Conservation (phyloP, 2,797 vertebrate species). For the Australoheros facetus region DNA sequence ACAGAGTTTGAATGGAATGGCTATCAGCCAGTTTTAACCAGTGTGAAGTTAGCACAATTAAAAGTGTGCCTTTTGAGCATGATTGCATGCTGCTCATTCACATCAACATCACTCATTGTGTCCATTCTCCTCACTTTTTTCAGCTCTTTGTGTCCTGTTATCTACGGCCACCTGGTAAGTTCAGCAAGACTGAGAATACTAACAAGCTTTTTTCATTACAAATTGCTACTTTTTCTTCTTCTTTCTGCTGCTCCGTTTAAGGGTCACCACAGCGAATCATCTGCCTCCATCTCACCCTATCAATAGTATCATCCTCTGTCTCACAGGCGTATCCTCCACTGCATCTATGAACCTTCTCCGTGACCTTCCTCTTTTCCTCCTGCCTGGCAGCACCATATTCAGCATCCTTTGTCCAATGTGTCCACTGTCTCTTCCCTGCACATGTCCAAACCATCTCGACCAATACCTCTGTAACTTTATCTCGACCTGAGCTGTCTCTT, state of each 20-base stretch:
- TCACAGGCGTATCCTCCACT: background rate
- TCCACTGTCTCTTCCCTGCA: background rate
- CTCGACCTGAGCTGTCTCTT: background rate
- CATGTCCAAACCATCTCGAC: background rate
- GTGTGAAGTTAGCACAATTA: rapidly evolving
- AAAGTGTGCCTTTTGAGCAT: background rate
- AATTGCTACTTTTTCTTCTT: background rate
- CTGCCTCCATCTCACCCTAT: background rate
- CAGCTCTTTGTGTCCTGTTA: conserved; percentile 96
- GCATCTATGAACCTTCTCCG: background rate
- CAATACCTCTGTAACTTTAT: rapidly evolving
- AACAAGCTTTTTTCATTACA: background rate
- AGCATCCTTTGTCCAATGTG: rapidly evolving
- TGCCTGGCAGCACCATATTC: background rate
- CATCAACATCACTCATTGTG: background rate
- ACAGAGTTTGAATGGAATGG: background rate
- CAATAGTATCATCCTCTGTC: background rate
- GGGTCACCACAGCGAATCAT: background rate
- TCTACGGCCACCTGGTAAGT: conserved; percentile 96
- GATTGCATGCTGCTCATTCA: background rate
- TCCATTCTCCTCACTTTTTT: conserved; percentile 46
- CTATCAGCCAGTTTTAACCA: rapidly evolving
- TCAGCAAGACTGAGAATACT: background rate
- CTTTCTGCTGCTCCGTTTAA: rapidly evolving
- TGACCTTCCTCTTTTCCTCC: background rate